phyloP scores from a whole-genome alignment of 2,113 vertebrate genomes.

The Cepphus grylle region DNA sequence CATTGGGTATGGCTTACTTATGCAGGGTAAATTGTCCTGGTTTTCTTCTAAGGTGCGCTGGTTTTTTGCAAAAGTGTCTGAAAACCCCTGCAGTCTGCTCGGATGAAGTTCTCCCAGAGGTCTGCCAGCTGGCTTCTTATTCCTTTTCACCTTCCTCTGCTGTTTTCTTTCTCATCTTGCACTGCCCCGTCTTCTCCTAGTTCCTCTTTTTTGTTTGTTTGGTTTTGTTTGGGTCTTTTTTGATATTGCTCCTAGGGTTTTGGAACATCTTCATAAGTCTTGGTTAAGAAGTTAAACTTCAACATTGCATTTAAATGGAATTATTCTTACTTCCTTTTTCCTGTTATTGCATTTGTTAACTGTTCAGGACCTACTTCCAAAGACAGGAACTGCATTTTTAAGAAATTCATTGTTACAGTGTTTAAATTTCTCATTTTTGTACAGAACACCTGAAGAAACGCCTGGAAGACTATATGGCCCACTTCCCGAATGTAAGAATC shows the following conservation, averaged over 20 bases:
- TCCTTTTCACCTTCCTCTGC: neutral
- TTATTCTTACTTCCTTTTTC: neutral
- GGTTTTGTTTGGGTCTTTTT: too few relatives aligned
- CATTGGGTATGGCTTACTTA: neutral
- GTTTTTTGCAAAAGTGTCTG: neutral
- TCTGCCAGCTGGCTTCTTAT: neutral
- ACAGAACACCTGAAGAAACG: conserved; percentile 89
- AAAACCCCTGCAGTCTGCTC: neutral
- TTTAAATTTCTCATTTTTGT: neutral
- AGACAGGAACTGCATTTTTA: neutral
- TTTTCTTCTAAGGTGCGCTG: neutral
- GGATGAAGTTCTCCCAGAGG: neutral
- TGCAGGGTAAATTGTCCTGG: neutral
- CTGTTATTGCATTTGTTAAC: neutral
- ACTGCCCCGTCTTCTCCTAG: neutral
- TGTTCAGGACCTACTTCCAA: neutral
- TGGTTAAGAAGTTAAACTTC: neutral
- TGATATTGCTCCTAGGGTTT: neutral
- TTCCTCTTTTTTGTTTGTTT: neutral
- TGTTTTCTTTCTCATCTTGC: neutral
- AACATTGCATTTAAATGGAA: neutral
- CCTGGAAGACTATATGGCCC: conserved; percentile 90
- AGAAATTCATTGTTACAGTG: accelerated
- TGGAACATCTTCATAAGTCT: neutral
- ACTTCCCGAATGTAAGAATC: conserved; percentile 87